Evolutionary conservation across 2,888 invertebrate species (phyloP).

Genomic region (Agrypnus murinus): DNA sequence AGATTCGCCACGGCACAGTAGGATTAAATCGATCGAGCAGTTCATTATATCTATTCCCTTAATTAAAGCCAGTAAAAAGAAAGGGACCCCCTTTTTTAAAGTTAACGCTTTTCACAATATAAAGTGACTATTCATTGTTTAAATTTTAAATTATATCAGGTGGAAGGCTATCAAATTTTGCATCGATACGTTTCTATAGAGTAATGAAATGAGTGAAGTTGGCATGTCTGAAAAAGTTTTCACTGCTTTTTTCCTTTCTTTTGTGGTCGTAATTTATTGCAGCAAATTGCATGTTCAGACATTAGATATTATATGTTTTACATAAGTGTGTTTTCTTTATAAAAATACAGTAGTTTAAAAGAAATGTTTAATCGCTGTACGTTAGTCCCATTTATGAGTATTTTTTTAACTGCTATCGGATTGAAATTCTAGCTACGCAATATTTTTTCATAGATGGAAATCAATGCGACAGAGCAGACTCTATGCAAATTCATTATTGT

Average conservation of each 20-base stretch:
- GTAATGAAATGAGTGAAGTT: too few relatives aligned
- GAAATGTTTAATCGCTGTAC: too few relatives aligned
- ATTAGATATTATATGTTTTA: too few relatives aligned
- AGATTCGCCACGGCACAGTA: slow-evolving; percentile 66
- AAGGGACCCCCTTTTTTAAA: slow-evolving; percentile 58
- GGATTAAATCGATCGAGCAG: slow-evolving; percentile 69
- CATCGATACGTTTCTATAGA: neutral
- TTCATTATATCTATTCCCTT: slow-evolving; percentile 69
- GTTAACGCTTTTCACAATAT: slow-evolving; percentile 38
- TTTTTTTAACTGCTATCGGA: too few relatives aligned
- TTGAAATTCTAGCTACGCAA: too few relatives aligned
- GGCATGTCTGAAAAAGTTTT: slow-evolving; percentile 13
- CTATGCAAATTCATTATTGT: too few relatives aligned
- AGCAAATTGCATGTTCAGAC: slow-evolving; percentile 26
- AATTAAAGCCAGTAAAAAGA: slow-evolving; percentile 65
- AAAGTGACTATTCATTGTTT: slow-evolving; percentile 41
- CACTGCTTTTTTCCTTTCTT: too few relatives aligned
- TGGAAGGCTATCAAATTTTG: slow-evolving; percentile 3
- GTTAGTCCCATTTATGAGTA: too few relatives aligned
- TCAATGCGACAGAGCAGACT: too few relatives aligned
- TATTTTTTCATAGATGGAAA: too few relatives aligned
- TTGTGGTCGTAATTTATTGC: slow-evolving; percentile 29
- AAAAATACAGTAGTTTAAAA: too few relatives aligned
- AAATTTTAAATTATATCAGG: slow-evolving; percentile 26
- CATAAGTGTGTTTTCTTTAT: neutral